These are phyloP conservation scores for Napeogenes sylphis DNA, from an alignment of 2,888 invertebrate genomes.

Conservation along the genomic window DNA sequence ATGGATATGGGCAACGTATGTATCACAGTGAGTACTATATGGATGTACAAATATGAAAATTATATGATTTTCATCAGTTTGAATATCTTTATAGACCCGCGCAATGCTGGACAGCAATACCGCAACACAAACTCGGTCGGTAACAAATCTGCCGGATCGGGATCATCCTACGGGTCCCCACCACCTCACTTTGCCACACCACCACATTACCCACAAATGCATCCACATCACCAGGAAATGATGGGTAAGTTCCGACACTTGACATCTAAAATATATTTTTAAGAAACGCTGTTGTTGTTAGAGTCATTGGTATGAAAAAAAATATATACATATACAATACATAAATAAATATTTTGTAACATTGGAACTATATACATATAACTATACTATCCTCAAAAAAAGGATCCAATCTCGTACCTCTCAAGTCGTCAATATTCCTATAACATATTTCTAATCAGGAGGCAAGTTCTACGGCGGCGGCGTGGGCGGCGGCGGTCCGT, in stretches of 20 bases:
- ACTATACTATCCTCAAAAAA: no score
- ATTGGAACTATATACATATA: no score
- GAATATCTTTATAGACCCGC: conserved; percentile 44
- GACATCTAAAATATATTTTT: neutral
- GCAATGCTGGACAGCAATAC: conserved; percentile 65
- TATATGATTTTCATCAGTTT: conserved; percentile 7
- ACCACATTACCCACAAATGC: conserved; percentile 69
- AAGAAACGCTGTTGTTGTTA: no score
- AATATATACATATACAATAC: no score
- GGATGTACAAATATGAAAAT: neutral
- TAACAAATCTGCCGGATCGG: conserved; percentile 63
- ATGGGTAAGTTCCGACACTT: conserved; percentile 48
- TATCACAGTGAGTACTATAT: conserved; percentile 57
- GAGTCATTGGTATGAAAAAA: no score
- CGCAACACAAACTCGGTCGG: conserved; percentile 60
- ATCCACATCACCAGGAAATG: conserved; percentile 75
- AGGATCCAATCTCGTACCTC: no score
- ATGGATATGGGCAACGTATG: conserved; percentile 67
- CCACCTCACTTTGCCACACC: conserved; percentile 71
- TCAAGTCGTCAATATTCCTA: no score
- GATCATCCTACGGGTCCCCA: conserved; percentile 71
- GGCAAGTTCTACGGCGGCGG: conserved; percentile 87
- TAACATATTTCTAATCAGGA: conserved; percentile 51
- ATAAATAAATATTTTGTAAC: no score
- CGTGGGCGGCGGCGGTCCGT: conserved; percentile 77